Evolutionary conservation across 2,113 vertebrate genomes (phyloP), one percentile per base, ranked within the genome.

Genomic region (Nyctereutes procyonoides): DNA sequence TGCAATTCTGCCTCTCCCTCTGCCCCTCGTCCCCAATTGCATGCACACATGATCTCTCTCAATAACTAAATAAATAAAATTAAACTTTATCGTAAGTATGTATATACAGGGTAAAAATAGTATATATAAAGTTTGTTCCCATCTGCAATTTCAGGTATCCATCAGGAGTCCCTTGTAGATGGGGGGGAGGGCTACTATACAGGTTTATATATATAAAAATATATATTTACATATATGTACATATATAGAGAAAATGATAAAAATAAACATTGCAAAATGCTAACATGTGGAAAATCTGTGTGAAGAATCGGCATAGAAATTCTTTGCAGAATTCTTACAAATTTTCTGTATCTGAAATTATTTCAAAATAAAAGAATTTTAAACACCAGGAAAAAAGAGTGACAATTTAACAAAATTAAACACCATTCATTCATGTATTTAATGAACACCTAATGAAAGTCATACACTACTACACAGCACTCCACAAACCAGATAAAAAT

Each of bases 331-430:
- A 93, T 80, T 93, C 76, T 93, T 53, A 24, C 9, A 93, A 90
- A 8, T 35, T 62, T 80, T 67, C 77, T 83, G 19, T 88, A 55
- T 71, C 35, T 30, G 20, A 91, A 93, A 90, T 69, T 76, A 93
- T 89, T 79, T 92, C 11, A 93, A 95, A 91, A 77, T 71, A 55
- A 30, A 88, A 48, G 5, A 38, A 22, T 20, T 71, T 92, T 65
- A 80, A 89, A 96, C 19, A 84, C 28, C 2, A 69, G 3, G 6
- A 17, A 8, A 60, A 38, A 53, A 79, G 16, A 88, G 24, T 56
- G 6, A 3, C 51, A 20, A 74, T 62, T 86, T 76, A 94, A 92
- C 73, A 58, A 88, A 92, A 56, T 69, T 87, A 88, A 88, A 88
- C 15, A 82, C 3, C 38, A 85, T 26, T 79, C 19, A 95, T 58